These are phyloP conservation scores for Diplosoma virens DNA, from an alignment of 23 tunicate genomes.

Conservation along the genomic window DNA sequence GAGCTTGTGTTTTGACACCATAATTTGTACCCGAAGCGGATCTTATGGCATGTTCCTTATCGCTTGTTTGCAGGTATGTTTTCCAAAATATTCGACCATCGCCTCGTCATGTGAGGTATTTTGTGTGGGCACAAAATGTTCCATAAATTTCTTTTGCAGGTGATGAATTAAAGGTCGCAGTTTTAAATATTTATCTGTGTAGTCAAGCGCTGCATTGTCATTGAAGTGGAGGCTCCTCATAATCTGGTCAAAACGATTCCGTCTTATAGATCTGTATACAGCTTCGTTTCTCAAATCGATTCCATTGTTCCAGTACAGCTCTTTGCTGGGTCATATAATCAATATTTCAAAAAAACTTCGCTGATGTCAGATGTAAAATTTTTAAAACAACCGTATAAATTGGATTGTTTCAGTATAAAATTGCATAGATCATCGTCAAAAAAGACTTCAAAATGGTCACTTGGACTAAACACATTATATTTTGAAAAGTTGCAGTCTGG, in stretches of 20 bases:
- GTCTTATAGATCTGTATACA: neutral
- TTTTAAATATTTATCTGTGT: neutral
- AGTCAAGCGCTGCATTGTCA: neutral
- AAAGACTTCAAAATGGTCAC: no score
- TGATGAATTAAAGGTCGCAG: neutral
- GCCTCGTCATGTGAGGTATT: neutral
- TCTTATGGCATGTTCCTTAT: no score
- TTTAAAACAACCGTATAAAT: no score
- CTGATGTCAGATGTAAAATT: no score
- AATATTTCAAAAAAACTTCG: no score
- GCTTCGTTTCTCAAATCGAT: neutral
- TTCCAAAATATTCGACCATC: neutral
- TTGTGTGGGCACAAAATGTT: slow-evolving; percentile 4
- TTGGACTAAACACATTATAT: no score
- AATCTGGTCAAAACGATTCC: neutral
- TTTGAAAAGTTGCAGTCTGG: no score
- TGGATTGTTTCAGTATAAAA: no score
- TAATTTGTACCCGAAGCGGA: no score
- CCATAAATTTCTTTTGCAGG: neutral
- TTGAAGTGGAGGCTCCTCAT: slow-evolving; percentile 5
- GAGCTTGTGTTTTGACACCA: no score
- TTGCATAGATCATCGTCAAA: no score
- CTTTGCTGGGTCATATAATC: no score
- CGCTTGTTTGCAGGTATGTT: neutral
- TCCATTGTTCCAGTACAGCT: neutral